Evolutionary conservation across 2,888 invertebrate genomes (phyloP).

Genomic region (Lymantria monacha): DNA sequence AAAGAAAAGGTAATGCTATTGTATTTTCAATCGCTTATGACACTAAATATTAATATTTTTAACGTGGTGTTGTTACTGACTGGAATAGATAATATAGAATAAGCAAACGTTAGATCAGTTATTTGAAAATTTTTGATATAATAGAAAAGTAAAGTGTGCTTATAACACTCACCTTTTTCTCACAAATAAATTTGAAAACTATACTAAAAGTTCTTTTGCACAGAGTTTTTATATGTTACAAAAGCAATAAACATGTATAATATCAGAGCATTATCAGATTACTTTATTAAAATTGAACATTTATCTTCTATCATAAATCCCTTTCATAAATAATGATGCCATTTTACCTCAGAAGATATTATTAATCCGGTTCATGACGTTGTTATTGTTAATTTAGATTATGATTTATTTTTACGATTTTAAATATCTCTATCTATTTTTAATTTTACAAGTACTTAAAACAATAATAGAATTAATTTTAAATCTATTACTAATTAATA

Average conservation of each 20-base stretch:
- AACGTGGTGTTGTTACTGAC: too few species aligned
- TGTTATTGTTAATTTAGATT: neutral
- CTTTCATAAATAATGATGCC: neutral
- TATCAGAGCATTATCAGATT: constrained; percentile 22
- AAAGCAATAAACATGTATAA: constrained; percentile 21
- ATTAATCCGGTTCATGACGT: neutral
- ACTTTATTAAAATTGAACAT: neutral
- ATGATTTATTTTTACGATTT: neutral
- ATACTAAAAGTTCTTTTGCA: constrained; percentile 4
- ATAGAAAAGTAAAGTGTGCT: too few species aligned
- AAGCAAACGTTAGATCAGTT: neutral
- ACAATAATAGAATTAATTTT: too few species aligned
- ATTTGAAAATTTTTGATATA: neutral
- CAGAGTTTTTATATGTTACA: constrained; percentile 31
- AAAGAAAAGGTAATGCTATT: too few species aligned
- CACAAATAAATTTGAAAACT: constrained; percentile 21
- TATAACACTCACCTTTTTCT: constrained; percentile 24
- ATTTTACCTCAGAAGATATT: neutral
- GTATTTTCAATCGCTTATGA: too few species aligned
- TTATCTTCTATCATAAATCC: neutral
- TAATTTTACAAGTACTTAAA: too few species aligned
- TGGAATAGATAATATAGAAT: neutral
- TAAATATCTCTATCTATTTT: too few species aligned
- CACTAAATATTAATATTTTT: too few species aligned
- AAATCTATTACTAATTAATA: too few species aligned